Evolutionary conservation across 2,888 invertebrate species (phyloP), one percentile per base, ranked within the genome.

Genomic region (Meiosimyza platycephala): DNA sequence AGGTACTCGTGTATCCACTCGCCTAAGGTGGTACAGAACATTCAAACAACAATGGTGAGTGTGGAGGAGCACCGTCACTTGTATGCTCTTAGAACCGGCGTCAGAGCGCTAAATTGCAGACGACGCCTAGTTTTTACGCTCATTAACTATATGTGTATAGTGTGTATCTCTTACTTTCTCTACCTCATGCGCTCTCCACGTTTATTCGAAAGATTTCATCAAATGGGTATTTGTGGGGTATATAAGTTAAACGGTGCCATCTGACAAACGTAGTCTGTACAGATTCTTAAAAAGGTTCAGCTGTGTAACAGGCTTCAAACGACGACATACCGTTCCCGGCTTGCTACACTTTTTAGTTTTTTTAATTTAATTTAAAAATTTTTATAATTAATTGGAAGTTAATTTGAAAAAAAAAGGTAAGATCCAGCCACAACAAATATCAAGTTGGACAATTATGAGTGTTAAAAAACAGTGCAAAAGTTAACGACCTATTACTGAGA

Each of bases 281-380:
- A 81, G 80, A 80, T 80, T 81, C 80, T 78, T 80, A 79, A 76
- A 78, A 80, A 79, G 81, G 82, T 82, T 82, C 82, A 82, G 83
- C 79, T 78, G 79, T 77, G 79, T 72, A 74, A 76, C 74, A 75
- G 73, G 78, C 77, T 79, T 79, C 77, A 74, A 71, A 73, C 72
- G 76, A 75, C 70, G 57, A 63, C 63, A 59, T 71, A 50, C 50
- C 48, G 16, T 55, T 71, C 65, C 28, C 74, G 74, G 71, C 71
- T 74, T 67, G 71, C 59, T 69, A 18, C 48, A 48, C 40, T 59
- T 65, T 51, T 70, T 66, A 55, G 52, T 71, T 73, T 63, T 66
- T 67, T 62, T 57, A 40, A 50, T 68, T 57, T 68, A 40, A 50
- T 15, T 72, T 67, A 2, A 13, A 71, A 54, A 69, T 72, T 60